A percentile compares a stretch with the other conserved stretches of the same genome.
Conservation (phyloP, 2,113 vertebrate species). For the Hippocampus barbouri region DNA sequence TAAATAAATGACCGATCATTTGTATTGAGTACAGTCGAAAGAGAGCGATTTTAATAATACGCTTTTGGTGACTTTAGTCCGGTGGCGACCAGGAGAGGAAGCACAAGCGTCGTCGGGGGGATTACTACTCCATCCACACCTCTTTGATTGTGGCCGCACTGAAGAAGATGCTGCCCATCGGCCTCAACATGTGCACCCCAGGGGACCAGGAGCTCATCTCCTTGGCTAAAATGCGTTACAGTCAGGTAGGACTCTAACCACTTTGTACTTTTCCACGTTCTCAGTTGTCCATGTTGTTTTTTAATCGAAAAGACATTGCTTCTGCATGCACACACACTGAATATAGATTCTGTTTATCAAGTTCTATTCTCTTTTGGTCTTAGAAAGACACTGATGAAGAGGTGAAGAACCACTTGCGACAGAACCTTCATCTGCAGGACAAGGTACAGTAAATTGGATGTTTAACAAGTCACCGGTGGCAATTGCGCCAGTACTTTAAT, state of each 20-base stretch:
- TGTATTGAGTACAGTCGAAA: too few species aligned
- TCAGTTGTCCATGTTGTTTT: too few species aligned
- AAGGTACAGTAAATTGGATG: constrained; percentile 73
- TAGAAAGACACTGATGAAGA: constrained; percentile 98
- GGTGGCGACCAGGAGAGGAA: constrained; percentile 88
- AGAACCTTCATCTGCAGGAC: constrained; percentile 92
- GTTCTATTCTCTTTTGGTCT: constrained; percentile 36
- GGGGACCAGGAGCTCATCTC: constrained; percentile 96
- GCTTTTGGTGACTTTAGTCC: constrained; percentile 35
- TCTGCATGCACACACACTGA: too few species aligned
- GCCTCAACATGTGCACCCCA: constrained; percentile 95
- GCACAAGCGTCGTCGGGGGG: constrained; percentile 85
- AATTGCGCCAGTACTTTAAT: not conserved
- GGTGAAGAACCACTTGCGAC: constrained; percentile 87
- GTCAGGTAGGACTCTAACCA: constrained; percentile 74
- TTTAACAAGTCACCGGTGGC: not conserved
- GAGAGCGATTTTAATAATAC: too few species aligned
- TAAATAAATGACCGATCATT: too few species aligned
- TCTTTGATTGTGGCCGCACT: constrained; percentile 91
- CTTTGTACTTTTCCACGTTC: not conserved
- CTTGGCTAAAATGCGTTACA: constrained; percentile 87
- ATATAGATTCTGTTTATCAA: not conserved
- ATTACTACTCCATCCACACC: constrained; percentile 93
- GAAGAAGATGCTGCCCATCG: constrained; percentile 97
- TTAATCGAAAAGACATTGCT: too few species aligned